Evolutionary conservation across 2,888 invertebrate genomes (phyloP).

Genomic region (Tuberolachnus salignus): DNA sequence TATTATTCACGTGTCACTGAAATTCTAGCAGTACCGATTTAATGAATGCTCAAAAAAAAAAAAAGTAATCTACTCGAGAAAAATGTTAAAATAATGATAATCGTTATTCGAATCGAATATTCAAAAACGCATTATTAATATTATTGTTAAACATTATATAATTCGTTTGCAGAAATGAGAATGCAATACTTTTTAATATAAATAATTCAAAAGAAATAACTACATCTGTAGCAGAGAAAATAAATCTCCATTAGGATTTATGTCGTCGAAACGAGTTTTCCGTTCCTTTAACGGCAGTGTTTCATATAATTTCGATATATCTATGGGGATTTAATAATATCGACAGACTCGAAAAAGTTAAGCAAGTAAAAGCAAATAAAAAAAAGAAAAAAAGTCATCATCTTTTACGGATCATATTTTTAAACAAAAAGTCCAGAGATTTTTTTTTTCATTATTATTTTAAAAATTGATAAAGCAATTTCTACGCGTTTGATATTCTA

Average conservation of each 20-base stretch:
- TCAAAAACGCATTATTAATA: too few species aligned
- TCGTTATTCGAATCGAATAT: too few species aligned
- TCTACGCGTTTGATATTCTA: too few species aligned
- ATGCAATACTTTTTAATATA: neutral
- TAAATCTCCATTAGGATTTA: neutral
- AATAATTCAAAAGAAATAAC: neutral
- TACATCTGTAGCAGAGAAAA: neutral
- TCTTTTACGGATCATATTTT: neutral
- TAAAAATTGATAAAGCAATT: too few species aligned
- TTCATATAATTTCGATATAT: neutral
- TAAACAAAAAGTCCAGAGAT: neutral
- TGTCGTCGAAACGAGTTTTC: neutral
- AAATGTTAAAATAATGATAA: too few species aligned
- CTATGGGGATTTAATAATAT: slow-evolving; percentile 11
- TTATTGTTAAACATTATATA: too few species aligned
- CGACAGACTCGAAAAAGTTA: slow-evolving; percentile 7
- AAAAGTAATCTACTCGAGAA: too few species aligned
- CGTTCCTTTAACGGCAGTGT: neutral
- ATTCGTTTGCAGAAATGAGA: too few species aligned
- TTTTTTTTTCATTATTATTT: too few species aligned
- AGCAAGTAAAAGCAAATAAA: neutral
- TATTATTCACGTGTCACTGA: too few species aligned
- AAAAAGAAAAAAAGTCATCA: neutral
- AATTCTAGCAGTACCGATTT: too few species aligned
- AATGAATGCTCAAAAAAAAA: too few species aligned